Base-by-base conservation (phyloP, 2,888 invertebrate genomes). In the Eremobia ochroleuca region DNA sequence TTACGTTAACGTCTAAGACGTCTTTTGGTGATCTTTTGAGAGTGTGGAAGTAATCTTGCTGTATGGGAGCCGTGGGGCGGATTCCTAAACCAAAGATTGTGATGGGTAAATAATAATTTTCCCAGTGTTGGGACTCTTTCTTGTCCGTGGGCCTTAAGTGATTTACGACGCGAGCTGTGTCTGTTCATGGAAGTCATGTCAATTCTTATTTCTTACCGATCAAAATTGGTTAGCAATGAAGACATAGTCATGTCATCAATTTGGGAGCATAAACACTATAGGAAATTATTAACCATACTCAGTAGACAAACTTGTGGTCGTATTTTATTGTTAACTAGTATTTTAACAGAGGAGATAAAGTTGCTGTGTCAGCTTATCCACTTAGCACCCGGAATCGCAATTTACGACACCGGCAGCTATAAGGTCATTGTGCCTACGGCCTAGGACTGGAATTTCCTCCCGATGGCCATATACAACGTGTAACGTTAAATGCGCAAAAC, bases 21-120 rank as follows among this genome's bases (percentile, higher is more conserved):
- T 65, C 37, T 21, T 69, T 76, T 37, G 59, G 18, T 13, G 75
- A 46, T 49, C 6, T 78, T 68, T 64, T 77, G 18, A 77, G 28
- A 8, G 65, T 61, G 25, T 71, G 62, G 18, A 46, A 46, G 25
- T 70, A 65, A 13, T 70, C 34, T 58, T 66, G 52, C 0, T 71
- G 64, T 58, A 71, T 76, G 2, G 75, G 49, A 25, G 58, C 67
- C 46, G 31, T 43, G 4, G 58, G 37, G 15, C 21, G 73, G 25
- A 73, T 55, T 37, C 70, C 84, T 85, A 31, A 31, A 70, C 18
- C 40, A 70, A 31, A 31, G 6, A 25, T 65, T 40, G 28, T 65
- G 40, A 0, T 66, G n/a, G 15, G 28, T 40, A 15, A 28, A 34
- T 64, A 34, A 66, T 18, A n/a, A 34, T 34, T 9, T 34, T 34